phyloP scores from a whole-genome alignment of 2,888 invertebrate genomes.

The Archips crataeganus region DNA sequence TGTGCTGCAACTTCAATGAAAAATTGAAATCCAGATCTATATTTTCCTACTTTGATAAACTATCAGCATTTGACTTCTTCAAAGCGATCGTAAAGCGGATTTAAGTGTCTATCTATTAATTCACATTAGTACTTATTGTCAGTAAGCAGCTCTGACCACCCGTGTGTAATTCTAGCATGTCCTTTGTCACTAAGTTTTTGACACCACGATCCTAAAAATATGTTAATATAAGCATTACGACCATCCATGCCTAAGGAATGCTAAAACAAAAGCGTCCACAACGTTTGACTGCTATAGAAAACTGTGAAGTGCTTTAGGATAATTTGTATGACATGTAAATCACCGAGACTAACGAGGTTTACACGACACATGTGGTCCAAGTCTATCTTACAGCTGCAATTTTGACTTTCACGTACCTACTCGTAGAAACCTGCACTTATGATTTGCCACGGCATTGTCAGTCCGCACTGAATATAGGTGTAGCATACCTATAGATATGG shows the following conservation, averaged over 20 bases:
- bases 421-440: slow-evolving; percentile 48
- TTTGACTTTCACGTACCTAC: slow-evolving; percentile 59
- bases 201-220: neutral
- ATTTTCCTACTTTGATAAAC: slow-evolving; percentile 4
- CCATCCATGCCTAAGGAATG: neutral
- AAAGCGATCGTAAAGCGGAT: neutral
- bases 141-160: neutral
- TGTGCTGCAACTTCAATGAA: neutral
- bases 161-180: neutral
- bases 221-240: neutral
- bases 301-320: slow-evolving; percentile 7
- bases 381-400: slow-evolving; percentile 46
- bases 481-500: neutral
- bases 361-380: slow-evolving; percentile 41
- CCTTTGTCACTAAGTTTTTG: neutral
- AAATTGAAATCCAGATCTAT: neutral
- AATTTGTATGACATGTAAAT: slow-evolving; percentile 33
- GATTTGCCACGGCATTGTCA: slow-evolving; percentile 53
- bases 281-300: slow-evolving; percentile 10
- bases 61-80: slow-evolving; percentile 4
- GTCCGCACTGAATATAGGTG: slow-evolving; percentile 28
- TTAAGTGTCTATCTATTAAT: neutral
- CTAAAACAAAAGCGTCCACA: slow-evolving; percentile 10
- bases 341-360: slow-evolving; percentile 47
- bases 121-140: neutral